Evolutionary conservation across 2,113 vertebrate species (phyloP).

Genomic region (Ophiodon elongatus): DNA sequence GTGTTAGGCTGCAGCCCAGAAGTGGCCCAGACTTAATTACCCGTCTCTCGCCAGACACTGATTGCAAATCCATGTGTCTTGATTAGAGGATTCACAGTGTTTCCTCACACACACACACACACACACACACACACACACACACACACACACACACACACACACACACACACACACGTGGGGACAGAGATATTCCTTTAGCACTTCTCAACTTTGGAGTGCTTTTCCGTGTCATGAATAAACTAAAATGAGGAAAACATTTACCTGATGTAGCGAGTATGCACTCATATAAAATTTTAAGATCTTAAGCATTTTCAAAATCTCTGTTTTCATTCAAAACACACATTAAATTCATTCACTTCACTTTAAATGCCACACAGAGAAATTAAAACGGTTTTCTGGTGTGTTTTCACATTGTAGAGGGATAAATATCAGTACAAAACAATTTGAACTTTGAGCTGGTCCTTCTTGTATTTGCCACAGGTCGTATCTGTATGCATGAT

Average conservation of each 20-base stretch:
- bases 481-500: constrained; percentile 5
- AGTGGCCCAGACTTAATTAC: constrained; percentile 81
- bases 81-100: constrained; percentile 78
- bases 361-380: neutral
- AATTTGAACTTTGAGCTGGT: neutral
- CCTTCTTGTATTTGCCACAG: neutral
- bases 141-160: constrained; percentile 6
- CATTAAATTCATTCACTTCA: neutral
- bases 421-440: neutral
- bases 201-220: constrained; percentile 42
- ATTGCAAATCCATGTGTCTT: constrained; percentile 82
- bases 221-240: constrained; percentile 30
- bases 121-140: constrained; percentile 13
- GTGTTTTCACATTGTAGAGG: neutral
- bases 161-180: neutral
- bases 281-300: neutral
- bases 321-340: constrained; percentile 16
- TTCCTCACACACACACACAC: constrained; percentile 36
- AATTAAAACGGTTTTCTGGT: neutral
- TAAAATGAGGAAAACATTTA: constrained; percentile 1
- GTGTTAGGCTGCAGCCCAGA: constrained; percentile 41
- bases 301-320: neutral
- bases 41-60: constrained; percentile 71
- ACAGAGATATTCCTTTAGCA: constrained; percentile 12
- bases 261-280: neutral